These are phyloP conservation scores for Myotis findleyi DNA, from an alignment of 2,797 vertebrate species.

Conservation along the genomic window DNA sequence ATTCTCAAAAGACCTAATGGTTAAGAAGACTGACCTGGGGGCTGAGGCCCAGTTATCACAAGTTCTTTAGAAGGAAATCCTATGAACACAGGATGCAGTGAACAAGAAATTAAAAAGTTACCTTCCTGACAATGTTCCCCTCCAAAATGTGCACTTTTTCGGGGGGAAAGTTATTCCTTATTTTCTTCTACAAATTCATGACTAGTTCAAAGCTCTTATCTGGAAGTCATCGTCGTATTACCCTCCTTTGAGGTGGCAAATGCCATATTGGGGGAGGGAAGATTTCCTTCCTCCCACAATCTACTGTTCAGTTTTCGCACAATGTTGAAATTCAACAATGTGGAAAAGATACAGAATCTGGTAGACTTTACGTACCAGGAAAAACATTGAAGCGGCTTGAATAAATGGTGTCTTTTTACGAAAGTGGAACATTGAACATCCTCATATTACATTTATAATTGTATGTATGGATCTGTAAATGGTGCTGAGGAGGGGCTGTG, in stretches of 20 bases:
- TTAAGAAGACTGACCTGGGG: not conserved
- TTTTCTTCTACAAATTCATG: not conserved
- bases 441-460: not conserved
- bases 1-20: not conserved
- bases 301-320: not conserved
- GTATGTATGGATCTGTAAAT: slow-evolving; percentile 32
- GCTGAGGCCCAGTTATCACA: not conserved
- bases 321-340: not conserved
- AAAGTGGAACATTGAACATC: not conserved
- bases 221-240: not conserved
- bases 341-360: not conserved
- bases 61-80: not conserved
- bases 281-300: not conserved
- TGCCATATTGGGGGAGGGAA: not conserved
- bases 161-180: not conserved
- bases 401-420: slow-evolving; percentile 25
- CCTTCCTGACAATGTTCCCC: not conserved
- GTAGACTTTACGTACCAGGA: not conserved
- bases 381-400: not conserved
- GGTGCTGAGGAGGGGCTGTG: not conserved
- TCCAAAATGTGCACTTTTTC: not conserved
- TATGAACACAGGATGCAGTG: not conserved
- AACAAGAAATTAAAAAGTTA: slow-evolving; percentile 30
- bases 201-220: not conserved
- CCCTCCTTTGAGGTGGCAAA: not conserved